Conservation (phyloP, 2,797 vertebrate species). For the Alfaro cultratus region DNA sequence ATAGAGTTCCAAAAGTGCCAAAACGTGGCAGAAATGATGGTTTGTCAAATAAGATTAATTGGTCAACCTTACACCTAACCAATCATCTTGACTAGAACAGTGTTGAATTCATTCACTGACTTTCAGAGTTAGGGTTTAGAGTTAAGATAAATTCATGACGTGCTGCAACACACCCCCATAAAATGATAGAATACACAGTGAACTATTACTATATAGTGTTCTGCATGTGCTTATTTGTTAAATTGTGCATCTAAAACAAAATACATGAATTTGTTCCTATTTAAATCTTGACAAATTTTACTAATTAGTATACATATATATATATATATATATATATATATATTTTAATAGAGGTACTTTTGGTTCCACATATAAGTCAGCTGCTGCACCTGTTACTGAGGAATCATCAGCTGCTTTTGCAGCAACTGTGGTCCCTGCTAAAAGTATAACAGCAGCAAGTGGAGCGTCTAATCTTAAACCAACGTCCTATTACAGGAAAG, state of each 20-base stretch:
- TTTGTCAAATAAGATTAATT: neutral
- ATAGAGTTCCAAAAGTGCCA: neutral
- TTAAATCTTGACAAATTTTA: neutral
- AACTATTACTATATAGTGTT: neutral
- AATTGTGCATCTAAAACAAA: neutral
- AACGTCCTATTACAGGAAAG: neutral
- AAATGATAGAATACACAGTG: neutral
- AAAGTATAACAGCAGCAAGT: neutral
- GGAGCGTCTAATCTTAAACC: neutral
- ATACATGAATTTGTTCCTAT: neutral
- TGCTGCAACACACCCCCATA: neutral
- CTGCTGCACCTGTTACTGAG: conserved; percentile 7
- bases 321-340: neutral
- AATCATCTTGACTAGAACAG: neutral
- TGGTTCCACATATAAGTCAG: conserved; percentile 2
- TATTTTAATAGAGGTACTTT: conserved; percentile 13
- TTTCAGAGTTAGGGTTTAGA: neutral
- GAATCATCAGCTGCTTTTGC: conserved; percentile 13
- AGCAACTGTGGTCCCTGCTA: neutral
- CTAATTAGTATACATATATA: neutral
- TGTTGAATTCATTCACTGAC: neutral
- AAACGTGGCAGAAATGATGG: neutral
- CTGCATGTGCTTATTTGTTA: neutral
- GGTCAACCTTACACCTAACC: neutral
- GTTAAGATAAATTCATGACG: neutral